Conservation (phyloP, 2,113 vertebrate genomes). For the Oreamnos americanus region DNA sequence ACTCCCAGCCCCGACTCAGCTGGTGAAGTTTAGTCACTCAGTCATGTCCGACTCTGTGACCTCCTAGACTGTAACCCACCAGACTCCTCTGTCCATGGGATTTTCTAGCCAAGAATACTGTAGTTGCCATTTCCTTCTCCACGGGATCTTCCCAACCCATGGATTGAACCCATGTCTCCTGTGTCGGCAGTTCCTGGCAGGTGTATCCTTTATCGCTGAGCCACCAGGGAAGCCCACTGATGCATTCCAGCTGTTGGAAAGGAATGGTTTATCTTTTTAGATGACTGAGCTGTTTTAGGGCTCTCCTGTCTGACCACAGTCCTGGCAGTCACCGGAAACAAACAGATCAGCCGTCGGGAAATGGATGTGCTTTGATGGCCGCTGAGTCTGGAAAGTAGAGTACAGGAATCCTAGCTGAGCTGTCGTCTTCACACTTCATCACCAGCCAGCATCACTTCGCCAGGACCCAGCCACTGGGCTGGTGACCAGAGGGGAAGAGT, state of each 20-base stretch:
- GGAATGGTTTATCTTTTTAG: not conserved
- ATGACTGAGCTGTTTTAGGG: not conserved
- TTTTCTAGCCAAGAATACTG: not conserved
- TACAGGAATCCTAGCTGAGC: not conserved
- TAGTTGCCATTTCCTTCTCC: not conserved
- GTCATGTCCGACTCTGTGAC: not conserved
- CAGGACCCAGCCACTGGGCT: not conserved
- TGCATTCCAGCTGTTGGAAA: not conserved
- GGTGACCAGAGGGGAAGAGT: not conserved
- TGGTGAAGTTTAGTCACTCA: not conserved
- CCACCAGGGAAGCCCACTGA: not conserved
- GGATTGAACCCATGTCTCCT: not conserved
- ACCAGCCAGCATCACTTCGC: too few relatives aligned
- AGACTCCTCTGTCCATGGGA: not conserved
- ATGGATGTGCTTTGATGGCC: not conserved
- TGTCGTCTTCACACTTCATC: not conserved
- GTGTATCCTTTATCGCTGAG: fast-evolving
- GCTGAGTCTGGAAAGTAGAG: not conserved
- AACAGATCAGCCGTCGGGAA: fast-evolving
- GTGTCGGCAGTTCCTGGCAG: not conserved
- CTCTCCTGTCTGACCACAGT: not conserved
- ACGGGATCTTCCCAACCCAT: not conserved
- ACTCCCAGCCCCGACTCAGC: not conserved
- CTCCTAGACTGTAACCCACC: not conserved
- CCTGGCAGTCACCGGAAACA: too few relatives aligned